A percentile compares a stretch with the other conserved stretches of the same genome.
Conservation (phyloP, 2,113 vertebrate species). For the Trogon surrucura region DNA sequence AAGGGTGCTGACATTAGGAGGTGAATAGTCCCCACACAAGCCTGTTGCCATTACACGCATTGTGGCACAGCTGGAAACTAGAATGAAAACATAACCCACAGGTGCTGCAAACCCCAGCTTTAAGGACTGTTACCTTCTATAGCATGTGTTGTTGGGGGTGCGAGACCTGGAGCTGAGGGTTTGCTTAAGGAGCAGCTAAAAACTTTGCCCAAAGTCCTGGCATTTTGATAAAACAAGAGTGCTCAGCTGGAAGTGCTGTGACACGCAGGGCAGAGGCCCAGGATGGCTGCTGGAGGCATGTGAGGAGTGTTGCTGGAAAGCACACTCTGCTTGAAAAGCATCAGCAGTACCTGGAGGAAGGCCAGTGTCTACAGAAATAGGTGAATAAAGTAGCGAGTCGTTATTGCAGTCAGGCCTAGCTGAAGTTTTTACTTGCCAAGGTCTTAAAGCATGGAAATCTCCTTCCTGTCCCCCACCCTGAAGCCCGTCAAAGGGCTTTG, state of each 20-base stretch:
- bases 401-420: neutral
- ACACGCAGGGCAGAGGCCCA: neutral
- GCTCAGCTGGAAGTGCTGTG: neutral
- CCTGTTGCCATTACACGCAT: neutral
- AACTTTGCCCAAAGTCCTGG: neutral
- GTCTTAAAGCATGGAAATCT: neutral
- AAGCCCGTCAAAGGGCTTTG: neutral
- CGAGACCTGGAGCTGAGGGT: neutral
- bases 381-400: neutral
- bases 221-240: neutral
- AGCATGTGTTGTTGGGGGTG: neutral
- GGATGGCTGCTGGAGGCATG: neutral
- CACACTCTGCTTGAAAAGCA: neutral
- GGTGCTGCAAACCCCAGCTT: neutral
- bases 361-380: neutral
- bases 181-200: neutral
- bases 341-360: neutral
- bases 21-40: neutral
- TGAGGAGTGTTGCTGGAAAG: neutral
- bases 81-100: neutral
- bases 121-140: neutral
- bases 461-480: fast-evolving
- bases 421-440: neutral
- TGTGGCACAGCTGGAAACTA: neutral
- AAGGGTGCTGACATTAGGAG: neutral